Base-by-base conservation (phyloP, 2,888 invertebrate genomes). In the Tolmerus cingulatus region DNA sequence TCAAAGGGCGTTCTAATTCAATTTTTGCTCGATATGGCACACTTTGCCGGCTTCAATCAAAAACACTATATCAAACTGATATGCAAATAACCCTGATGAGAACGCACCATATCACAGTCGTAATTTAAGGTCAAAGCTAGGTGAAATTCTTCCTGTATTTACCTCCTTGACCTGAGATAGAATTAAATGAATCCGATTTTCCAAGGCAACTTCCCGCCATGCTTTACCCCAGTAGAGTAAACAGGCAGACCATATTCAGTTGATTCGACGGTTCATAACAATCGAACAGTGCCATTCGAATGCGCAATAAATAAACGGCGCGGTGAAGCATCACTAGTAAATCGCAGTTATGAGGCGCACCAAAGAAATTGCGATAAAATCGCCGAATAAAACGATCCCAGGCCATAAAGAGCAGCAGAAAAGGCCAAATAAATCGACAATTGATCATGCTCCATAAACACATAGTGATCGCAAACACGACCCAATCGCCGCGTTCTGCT, bases 371-470 rank as follows among this genome's bases (percentile, higher is more conserved):
- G 79, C 51, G 79, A 46, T 79, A 79, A 51, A 51, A 79, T 79
- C 79, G 30, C 79, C 51, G 51, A 79, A 79, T 79, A 46, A 79
- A 51, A 19, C 51, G 27, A 78, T 43, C 46, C 43, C 37, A 23
- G 46, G 30, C 79, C 79, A 30, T 79, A 79, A 46, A 51, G 27
- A 79, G 79, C 40, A 55, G 27, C 51, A 51, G 79, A 51, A 79
- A 79, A 79, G 51, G 79, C 79, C 51, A 79, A 79, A 79, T 79
- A 79, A 79, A 79, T 79, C 30, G 79, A 27, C 51, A 79, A 79
- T 79, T 79, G 79, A 79, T 79, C 79, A 79, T 79, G 79, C 79
- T 79, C 79, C 51, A 51, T 51, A 79, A 79, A 79, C 23, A 79
- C 40, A 51, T 40, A 79, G 79, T 79, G 51, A 79, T 79, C 78